Base-by-base conservation (phyloP, 2,888 invertebrate genomes). In the Creontiades dilutus region DNA sequence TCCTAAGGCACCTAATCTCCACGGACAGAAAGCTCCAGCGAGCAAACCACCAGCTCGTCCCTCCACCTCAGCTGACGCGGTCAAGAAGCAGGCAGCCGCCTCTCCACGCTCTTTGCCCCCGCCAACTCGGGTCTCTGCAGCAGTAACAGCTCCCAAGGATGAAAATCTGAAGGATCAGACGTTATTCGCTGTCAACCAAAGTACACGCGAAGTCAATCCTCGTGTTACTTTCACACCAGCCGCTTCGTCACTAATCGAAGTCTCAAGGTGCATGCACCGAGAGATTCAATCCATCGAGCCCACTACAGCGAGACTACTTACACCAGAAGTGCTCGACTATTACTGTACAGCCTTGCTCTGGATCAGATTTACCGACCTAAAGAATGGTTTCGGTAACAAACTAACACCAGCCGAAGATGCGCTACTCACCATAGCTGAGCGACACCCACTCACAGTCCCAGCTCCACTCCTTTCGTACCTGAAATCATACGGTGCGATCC, bases 321-420 rank as follows among this genome's bases (percentile, higher is more conserved):
- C 89, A 5, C 86, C 86, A 46, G 86, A 86, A 86, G 86, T 86
- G 0, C 75, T 86, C 7, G 86, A 86, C 75, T 86, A 86, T 57
- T 88, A 88, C 55, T 23, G 1, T 23, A 88, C 88, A 13, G 78
- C 88, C 0, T n/a, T 88, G 11, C 55, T 88, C 4, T 80, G 88
- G 88, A 88, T 88, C 4, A 28, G 88, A 11, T 28, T 57, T 27
- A 80, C 37, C 0, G 88, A 88, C 28, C 47, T 88, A 0, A 88
- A 88, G 37, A 19, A n/a, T 13, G 80, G 52, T 13, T 88, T 80
- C 16, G 88, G 88, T n/a, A 19, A 23, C n/a, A 48, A 78, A 11
- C 88, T 88, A 11, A 88, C 88, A 16, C 52, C 78, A 19, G 80
- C 23, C 11, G 88, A 88, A 57, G 88, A 88, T 19, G 57, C 78